Percentiles rank a stretch among this genome's conserved stretches.
These are phyloP conservation scores for Calcarius lapponicus DNA, from an alignment of 2,797 vertebrate species.

Conservation along the genomic window DNA sequence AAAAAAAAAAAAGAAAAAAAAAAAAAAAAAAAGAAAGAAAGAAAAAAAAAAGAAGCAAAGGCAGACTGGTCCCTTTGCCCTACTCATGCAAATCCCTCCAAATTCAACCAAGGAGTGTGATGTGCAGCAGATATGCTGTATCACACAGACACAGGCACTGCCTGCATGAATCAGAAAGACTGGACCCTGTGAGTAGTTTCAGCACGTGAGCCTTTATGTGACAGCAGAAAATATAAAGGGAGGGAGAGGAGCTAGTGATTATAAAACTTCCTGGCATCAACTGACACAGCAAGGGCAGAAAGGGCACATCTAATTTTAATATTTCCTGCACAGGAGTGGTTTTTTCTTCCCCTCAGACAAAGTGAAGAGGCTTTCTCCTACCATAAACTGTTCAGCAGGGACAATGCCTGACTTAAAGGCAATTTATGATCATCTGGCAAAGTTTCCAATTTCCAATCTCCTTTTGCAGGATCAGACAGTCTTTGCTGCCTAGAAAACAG, in stretches of 20 bases:
- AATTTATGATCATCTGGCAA: neutral
- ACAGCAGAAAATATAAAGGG: constrained; percentile 29
- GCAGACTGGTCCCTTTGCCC: neutral
- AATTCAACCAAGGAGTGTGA: neutral
- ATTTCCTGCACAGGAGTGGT: neutral
- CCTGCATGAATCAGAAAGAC: neutral
- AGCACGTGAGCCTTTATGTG: neutral
- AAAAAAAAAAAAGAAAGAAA: too few species aligned
- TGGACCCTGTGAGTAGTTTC: constrained; percentile 19
- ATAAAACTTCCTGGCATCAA: constrained; percentile 37
- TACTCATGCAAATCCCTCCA: constrained; percentile 3
- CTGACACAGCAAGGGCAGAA: constrained; percentile 6
- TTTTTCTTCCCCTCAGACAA: neutral
- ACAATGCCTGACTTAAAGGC: neutral
- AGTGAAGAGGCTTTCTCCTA: neutral
- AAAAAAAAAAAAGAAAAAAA: neutral
- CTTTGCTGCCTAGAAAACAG: neutral
- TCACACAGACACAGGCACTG: constrained; percentile 13
- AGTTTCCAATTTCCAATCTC: neutral
- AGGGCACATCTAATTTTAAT: neutral
- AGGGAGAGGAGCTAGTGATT: neutral
- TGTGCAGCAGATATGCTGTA: constrained; percentile 22
- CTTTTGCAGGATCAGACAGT: neutral
- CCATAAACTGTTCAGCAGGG: neutral
- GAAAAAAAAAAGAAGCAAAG: neutral